Evolutionary conservation across 2,797 vertebrate species (phyloP).

Genomic region (Gobionotothen gibberifrons): DNA sequence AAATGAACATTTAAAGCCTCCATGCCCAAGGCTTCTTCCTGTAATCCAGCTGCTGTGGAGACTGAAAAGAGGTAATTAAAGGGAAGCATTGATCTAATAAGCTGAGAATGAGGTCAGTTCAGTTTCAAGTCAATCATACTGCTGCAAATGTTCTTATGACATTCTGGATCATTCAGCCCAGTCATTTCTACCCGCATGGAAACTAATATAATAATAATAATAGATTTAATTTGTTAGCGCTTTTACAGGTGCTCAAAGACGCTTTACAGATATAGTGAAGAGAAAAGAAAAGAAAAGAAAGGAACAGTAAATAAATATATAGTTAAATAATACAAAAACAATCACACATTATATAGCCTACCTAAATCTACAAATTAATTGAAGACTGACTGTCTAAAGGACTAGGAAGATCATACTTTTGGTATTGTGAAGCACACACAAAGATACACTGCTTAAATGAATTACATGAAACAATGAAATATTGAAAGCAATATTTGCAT

Average conservation of each 20-base stretch:
- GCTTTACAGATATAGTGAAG: no score
- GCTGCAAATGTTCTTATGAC: slow-evolving; percentile 22
- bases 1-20: slow-evolving; percentile 45
- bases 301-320: no score
- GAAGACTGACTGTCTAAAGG: no score
- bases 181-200: slow-evolving; percentile 2
- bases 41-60: slow-evolving; percentile 51
- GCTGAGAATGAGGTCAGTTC: slow-evolving; percentile 54
- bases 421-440: not conserved
- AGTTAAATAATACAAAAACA: no score
- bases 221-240: no score
- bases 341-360: no score
- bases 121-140: slow-evolving; percentile 41
- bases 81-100: slow-evolving; percentile 53
- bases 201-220: no score
- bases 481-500: not conserved
- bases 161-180: not conserved
- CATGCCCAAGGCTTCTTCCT: slow-evolving; percentile 14
- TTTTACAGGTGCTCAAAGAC: no score
- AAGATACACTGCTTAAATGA: not conserved
- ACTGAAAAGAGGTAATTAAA: slow-evolving; percentile 62
- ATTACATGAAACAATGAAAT: not conserved
- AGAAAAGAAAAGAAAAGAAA: no score
- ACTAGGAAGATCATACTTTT: not conserved
- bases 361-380: not conserved